Conservation (phyloP, 2,888 invertebrate genomes). For the Galerucella calmariensis region DNA sequence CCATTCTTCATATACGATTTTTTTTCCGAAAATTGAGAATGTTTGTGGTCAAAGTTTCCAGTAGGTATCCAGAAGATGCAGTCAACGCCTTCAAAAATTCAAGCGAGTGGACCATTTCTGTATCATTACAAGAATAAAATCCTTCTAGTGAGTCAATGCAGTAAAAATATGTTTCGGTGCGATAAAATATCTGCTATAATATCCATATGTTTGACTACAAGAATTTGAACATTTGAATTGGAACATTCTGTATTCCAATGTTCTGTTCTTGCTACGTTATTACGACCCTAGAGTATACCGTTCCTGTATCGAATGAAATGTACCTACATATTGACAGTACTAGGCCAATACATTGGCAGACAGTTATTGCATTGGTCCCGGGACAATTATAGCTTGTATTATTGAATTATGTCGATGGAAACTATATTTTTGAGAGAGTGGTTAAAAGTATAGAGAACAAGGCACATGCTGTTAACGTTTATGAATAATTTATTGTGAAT, state of each 20-base stretch:
- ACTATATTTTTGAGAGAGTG: slow-evolving; percentile 6
- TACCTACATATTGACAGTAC: slow-evolving; percentile 22
- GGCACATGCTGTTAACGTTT: not conserved
- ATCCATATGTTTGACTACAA: too few species aligned
- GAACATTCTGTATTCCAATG: slow-evolving; percentile 45
- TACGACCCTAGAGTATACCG: slow-evolving; percentile 15
- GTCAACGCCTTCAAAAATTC: too few species aligned
- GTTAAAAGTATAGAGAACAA: not conserved
- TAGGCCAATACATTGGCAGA: slow-evolving; percentile 27
- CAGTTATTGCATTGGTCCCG: slow-evolving; percentile 32
- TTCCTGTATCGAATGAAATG: slow-evolving; percentile 28
- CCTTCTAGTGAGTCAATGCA: too few species aligned
- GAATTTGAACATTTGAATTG: not conserved
- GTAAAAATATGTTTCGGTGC: too few species aligned
- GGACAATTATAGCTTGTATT: not conserved
- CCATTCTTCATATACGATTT: too few species aligned
- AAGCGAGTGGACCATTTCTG: too few species aligned
- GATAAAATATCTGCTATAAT: too few species aligned
- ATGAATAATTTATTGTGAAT: slow-evolving; percentile 10
- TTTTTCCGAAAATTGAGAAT: too few species aligned
- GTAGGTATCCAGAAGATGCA: too few species aligned
- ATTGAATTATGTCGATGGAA: slow-evolving; percentile 7
- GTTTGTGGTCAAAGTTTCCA: too few species aligned
- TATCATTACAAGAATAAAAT: too few species aligned
- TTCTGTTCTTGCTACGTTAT: slow-evolving; percentile 29